Evolutionary conservation across 2,113 vertebrate species (phyloP), one percentile per base, ranked within the genome.

Genomic region (Trogon surrucura): DNA sequence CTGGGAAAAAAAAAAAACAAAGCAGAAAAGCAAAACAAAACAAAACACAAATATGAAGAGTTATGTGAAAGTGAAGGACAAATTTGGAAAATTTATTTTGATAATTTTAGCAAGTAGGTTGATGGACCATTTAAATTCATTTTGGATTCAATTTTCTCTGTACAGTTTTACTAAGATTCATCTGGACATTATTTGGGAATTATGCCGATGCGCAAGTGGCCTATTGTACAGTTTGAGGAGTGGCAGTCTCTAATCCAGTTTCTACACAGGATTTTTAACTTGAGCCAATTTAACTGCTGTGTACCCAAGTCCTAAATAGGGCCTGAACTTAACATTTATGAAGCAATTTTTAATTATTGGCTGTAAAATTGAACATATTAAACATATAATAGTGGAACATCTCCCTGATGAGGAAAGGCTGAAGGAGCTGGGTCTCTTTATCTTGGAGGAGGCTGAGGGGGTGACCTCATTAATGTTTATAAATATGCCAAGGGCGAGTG

Each of bases 301-400:
- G 2, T 48, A 80, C 9, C 50, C 5, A 56, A 47, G 3, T 34
- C 32, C 29, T 62, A 54, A 70, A 36, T 4, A 62, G 15, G 9
- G 8, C 54, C 4, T 54, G 45, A 66, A 86, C 11, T 41, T 73
- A 27, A 25, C 13, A n/a, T 57, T 90, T 69, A 2, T n/a, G 21
- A 77, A 79, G 4, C 3, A 2, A 44, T 48, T 79, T 80, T 69
- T 14, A 83, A 41, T 23, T 70, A 60, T 21, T 48, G 11, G 69
- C 21, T 9, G 6, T 38, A 70, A 85, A 62, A 77, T 47, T 67
- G 65, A 80, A 58, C 0, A 0, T 0, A 3, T 13, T 73, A 74
- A 29, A n/a, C 10, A 34, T n/a, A 19, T 60, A 41, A 41, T 11
- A 41, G 41, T 41, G 41, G 41, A 41, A 41, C 41, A 41, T 41